Evolutionary conservation across 2,113 vertebrate genomes (phyloP), one percentile per base, ranked within the genome.

Genomic region (Verasper variegatus): DNA sequence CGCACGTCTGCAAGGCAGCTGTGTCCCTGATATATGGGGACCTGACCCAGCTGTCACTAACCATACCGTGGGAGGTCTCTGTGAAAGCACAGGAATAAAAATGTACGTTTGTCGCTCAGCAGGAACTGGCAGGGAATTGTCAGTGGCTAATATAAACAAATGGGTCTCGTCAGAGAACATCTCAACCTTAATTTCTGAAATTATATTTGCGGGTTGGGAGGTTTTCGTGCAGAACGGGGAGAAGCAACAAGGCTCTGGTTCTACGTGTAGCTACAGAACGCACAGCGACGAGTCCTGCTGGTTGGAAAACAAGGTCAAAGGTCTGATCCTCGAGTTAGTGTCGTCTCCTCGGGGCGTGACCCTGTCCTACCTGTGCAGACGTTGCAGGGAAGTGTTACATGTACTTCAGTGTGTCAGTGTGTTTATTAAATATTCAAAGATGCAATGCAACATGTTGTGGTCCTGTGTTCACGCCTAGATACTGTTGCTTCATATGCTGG

Each of bases 21-120:
- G 94, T 93, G 92, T 92, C 91, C 93, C 90, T 86, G 76, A 91
- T 94, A 94, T 91, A 91, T 91, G 86, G 93, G 91, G 92, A 94
- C 91, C 87, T 92, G 94, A 93, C 94, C 93, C 92, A 92, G 92
- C 94, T 94, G 94, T 94, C 94, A 93, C 82, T 90, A 91, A 92
- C 87, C 86, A 87, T 95, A 90, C 85, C 73, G 78, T 67, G 78
- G 81, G 76, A 92, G 76, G 91, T 83, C 88, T 82, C 73, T 86
- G 77, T 82, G 79, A 88, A 84, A 74, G 80, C 82, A 78, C n/a
- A 26, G 78, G 86, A 90, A 87, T 79, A 77, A 81, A 40, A 91
- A 84, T 83, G 79, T 88, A 74, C 21, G 55, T 81, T 83, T 26
- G 0, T 70, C 47, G 89, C 79, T 84, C 87, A 86, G 84, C 83